Evolutionary conservation across 92 coral and sea anemone species (phyloP), one percentile per base, ranked within the genome.

Genomic region (Parazoanthus darwini): DNA sequence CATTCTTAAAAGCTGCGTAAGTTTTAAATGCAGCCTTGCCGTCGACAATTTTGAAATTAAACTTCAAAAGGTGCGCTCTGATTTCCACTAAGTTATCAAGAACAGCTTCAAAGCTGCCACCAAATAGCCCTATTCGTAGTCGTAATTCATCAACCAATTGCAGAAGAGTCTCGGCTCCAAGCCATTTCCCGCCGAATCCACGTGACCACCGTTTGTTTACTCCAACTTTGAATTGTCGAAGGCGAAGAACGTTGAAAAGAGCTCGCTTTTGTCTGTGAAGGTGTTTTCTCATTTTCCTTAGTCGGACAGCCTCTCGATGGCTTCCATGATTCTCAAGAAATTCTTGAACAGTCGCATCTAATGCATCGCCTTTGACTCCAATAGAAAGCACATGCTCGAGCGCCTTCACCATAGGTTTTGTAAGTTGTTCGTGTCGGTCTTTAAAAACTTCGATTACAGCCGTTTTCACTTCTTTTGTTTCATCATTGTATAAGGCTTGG

Each of bases 11-110:
- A 44, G 94, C 87, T 4, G 98, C 98, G 2, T 94, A 90, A 8
- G 98, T 96, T 77, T 91, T 96, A 86, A 96, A 96, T 38, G 98
- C 93, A 51, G 98, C 98, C 75, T 93, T 96, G 13, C 95, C 98
- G 43, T 84, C 88, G 13, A 93, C 88, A 11, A 96, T 90, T 25
- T 96, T 94, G 90, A 96, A 94, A 26, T 77, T 75, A 82, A 93
- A 96, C 86, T 91, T 94, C 23, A 93, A 68, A 51, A 96, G 81
- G 78, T 96, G 94, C 74, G 95, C 98, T 81, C 88, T 73, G 80
- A 96, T 46, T 29, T 73, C 73, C 5, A 96, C 98, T 22, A 75
- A 48, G 86, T 96, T 96, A 88, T 95, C 94, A 33, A 96, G 71
- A 70, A 92, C 90, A 3, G 93, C 93, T 70, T 92, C 94, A 77